Base-by-base conservation (phyloP, 2,888 invertebrate genomes). In the Drosophila stalkeri region DNA sequence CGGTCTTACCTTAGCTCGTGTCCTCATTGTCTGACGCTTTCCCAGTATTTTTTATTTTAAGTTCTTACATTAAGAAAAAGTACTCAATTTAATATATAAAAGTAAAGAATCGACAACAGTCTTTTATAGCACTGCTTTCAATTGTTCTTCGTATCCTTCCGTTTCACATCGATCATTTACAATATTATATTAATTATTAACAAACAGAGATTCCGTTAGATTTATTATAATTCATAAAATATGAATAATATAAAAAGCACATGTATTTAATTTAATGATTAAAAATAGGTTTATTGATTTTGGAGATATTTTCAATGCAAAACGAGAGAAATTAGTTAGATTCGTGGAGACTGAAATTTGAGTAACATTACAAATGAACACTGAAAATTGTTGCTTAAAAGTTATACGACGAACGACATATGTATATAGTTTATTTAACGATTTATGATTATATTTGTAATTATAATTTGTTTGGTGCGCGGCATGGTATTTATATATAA, bases 281-380 rank as follows among this genome's bases (percentile, higher is more conserved):
- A 27, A 27, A 16, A 27, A 16, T 16, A 49, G 16, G 3, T 49
- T 49, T 31, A 31, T 49, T 47, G 16, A n/a, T 27, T n/a, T n/a
- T n/a, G 47, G 47, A 49, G 31, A 11, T 9, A 8, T n/a, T 49
- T 49, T n/a, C 5, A 49, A 49, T 49, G 31, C n/a, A 49, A 49
- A 47, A 46, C 16, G 16, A 47, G 16, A 16, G 8, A 27, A 9
- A 47, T 47, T 27, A 9, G 16, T 2, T 23, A 47, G 16, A 9
- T 47, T 47, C 5, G 14, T 23, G 11, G 0, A 18, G 11, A 11
- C 5, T 14, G 43, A 18, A 11, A 11, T 43, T 43, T 18, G 16
- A 7, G 3, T 43, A 23, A 16, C 8, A 47, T 23, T 46, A 23
- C 9, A 20, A 46, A 1, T 1, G 27, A 27, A 49, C 16, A 16